Percentiles rank a stretch among this genome's conserved stretches.
These are phyloP conservation scores for Cisticola juncidis DNA, from an alignment of 2,113 vertebrate genomes.

Conservation along the genomic window DNA sequence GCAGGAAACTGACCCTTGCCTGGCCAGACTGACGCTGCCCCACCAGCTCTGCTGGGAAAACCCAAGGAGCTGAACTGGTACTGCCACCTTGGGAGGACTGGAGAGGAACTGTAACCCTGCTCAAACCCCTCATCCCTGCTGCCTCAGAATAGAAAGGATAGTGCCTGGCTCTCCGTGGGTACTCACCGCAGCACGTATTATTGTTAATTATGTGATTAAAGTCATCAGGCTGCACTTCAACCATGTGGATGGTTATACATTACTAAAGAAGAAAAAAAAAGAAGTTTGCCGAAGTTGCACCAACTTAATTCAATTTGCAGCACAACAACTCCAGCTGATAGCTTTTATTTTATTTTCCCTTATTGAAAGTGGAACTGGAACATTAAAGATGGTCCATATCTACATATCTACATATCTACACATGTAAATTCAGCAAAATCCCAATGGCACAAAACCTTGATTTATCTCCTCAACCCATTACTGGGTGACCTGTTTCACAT, in stretches of 20 bases:
- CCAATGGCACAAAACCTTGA: not conserved
- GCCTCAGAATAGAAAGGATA: not conserved
- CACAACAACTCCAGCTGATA: not conserved
- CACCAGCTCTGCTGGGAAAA: not conserved
- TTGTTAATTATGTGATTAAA: not conserved
- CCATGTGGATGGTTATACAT: not conserved
- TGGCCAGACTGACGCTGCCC: not conserved
- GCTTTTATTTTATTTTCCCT: not conserved
- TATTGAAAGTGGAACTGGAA: not conserved
- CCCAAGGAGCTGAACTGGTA: not conserved
- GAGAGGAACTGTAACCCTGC: not conserved
- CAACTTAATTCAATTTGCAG: not conserved
- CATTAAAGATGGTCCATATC: not conserved
- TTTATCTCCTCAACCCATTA: not conserved
- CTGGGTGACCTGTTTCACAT: not conserved
- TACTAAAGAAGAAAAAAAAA: not conserved
- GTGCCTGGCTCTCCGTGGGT: not conserved
- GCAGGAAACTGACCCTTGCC: not conserved
- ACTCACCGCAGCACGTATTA: not conserved
- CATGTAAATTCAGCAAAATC: not conserved
- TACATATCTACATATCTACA: not conserved
- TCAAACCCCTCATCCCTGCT: not conserved
- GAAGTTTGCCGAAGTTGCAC: not conserved
- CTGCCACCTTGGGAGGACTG: accelerated
- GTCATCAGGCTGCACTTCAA: not conserved